phyloP scores from a whole-genome alignment of 2,113 vertebrate species.

The Chaenocephalus aceratus region DNA sequence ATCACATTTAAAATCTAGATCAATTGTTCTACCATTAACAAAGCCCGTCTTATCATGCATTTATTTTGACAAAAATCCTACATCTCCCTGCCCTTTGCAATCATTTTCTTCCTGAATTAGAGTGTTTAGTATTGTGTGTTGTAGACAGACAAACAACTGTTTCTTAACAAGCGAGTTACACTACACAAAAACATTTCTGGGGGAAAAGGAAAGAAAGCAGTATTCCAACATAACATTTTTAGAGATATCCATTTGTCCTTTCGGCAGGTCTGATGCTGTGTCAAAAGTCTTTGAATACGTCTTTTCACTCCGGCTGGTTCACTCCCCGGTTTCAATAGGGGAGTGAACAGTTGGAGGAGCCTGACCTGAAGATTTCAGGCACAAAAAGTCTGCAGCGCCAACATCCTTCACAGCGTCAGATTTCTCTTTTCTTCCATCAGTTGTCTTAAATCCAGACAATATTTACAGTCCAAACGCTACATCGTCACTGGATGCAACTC shows the following conservation, averaged over 20 bases:
- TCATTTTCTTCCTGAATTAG: slow-evolving; percentile 75
- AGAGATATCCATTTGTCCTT: slow-evolving; percentile 33
- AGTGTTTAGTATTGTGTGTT: slow-evolving; percentile 65
- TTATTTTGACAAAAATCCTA: slow-evolving; percentile 57
- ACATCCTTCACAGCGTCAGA: slow-evolving; percentile 14
- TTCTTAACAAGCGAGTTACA: slow-evolving; percentile 62
- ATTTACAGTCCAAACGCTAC: slow-evolving; percentile 45
- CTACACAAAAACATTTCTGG: slow-evolving; percentile 62
- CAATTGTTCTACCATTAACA: slow-evolving; percentile 74
- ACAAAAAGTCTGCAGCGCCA: slow-evolving; percentile 33
- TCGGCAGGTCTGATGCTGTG: slow-evolving; percentile 40
- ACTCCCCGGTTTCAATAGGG: slow-evolving; percentile 21
- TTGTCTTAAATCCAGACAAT: slow-evolving; percentile 22
- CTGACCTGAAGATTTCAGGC: background rate
- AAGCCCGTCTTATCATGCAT: slow-evolving; percentile 72
- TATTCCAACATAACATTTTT: slow-evolving; percentile 35
- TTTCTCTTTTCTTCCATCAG: slow-evolving; percentile 44
- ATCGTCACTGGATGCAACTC: background rate
- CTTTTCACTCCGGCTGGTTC: slow-evolving; percentile 32
- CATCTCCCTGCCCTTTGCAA: slow-evolving; percentile 67
- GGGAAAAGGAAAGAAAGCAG: slow-evolving; percentile 49
- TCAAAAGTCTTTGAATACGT: slow-evolving; percentile 38
- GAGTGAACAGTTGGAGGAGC: background rate
- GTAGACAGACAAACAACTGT: slow-evolving; percentile 52
- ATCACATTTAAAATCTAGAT: slow-evolving; percentile 81